Percentiles rank a stretch among this genome's conserved stretches.
phyloP scores from a whole-genome alignment of 92 coral and sea anemone genomes.

The Hydrozoanthus gracilis region DNA sequence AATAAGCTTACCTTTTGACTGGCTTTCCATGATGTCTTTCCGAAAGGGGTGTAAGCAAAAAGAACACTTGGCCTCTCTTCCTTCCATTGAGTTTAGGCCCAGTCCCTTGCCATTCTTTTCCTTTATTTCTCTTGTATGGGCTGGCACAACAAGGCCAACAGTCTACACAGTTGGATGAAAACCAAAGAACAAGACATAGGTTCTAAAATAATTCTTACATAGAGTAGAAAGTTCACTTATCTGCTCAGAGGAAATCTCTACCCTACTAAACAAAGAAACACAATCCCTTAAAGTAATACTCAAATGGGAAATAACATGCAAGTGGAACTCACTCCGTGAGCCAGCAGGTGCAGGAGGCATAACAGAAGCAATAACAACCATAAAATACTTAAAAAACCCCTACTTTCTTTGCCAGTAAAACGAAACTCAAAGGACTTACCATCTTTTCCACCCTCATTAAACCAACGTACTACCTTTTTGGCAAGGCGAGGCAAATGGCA shows the following conservation, averaged over 20 bases:
- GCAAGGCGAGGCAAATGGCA: slow-evolving; percentile 28
- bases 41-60: slow-evolving; percentile 5
- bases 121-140: slow-evolving; percentile 46
- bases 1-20: not conserved
- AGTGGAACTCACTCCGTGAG: slow-evolving; percentile 38
- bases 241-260: slow-evolving; percentile 29
- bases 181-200: slow-evolving; percentile 39
- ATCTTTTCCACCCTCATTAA: slow-evolving; percentile 11
- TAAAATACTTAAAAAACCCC: slow-evolving; percentile 26
- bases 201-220: slow-evolving; percentile 43
- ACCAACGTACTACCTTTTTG: slow-evolving; percentile 18
- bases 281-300: slow-evolving; percentile 32
- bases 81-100: slow-evolving; percentile 61
- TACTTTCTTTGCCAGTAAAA: slow-evolving; percentile 30
- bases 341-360: slow-evolving; percentile 16
- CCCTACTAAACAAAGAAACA: slow-evolving; percentile 48
- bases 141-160: slow-evolving; percentile 49
- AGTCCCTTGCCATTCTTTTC: slow-evolving; percentile 54
- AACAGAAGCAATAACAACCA: slow-evolving; percentile 32
- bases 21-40: not conserved
- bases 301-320: slow-evolving; percentile 37
- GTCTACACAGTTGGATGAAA: slow-evolving; percentile 53
- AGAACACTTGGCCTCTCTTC: slow-evolving; percentile 61
- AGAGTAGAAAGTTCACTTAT: slow-evolving; percentile 25
- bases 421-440: slow-evolving; percentile 9